phyloP scores from a whole-genome alignment of 2,797 vertebrate species.

The Pitangus sulphuratus region DNA sequence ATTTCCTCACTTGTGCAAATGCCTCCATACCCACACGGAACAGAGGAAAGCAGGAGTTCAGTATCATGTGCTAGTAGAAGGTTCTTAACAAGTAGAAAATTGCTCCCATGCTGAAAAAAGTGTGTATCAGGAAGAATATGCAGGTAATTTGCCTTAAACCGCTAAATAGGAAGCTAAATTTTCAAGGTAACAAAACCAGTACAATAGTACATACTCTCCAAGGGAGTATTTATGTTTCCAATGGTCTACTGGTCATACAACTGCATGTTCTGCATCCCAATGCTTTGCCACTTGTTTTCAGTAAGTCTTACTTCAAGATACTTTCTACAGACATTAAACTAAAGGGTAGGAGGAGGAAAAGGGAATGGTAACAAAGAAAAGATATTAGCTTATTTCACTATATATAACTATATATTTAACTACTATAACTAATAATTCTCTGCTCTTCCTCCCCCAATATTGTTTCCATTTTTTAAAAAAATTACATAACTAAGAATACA shows the following conservation, averaged over 20 bases:
- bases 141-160: neutral
- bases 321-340: neutral
- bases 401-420: no score
- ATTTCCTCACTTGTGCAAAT: neutral
- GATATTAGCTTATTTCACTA: neutral
- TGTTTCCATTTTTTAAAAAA: neutral
- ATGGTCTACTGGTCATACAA: neutral
- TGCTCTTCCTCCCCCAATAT: neutral
- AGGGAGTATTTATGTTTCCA: neutral
- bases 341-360: neutral
- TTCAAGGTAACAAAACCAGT: neutral
- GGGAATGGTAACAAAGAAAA: neutral
- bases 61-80: neutral
- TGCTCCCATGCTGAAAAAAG: neutral
- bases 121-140: neutral
- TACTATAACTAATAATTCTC: no score
- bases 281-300: neutral
- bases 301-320: neutral
- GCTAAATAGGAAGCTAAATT: neutral
- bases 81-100: neutral
- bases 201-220: neutral
- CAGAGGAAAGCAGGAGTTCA: neutral
- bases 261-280: neutral
- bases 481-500: neutral
- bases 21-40: neutral